These are phyloP conservation scores for Brachionus manjavacas DNA, from an alignment of 1,140 invertebrate species.

Conservation along the genomic window DNA sequence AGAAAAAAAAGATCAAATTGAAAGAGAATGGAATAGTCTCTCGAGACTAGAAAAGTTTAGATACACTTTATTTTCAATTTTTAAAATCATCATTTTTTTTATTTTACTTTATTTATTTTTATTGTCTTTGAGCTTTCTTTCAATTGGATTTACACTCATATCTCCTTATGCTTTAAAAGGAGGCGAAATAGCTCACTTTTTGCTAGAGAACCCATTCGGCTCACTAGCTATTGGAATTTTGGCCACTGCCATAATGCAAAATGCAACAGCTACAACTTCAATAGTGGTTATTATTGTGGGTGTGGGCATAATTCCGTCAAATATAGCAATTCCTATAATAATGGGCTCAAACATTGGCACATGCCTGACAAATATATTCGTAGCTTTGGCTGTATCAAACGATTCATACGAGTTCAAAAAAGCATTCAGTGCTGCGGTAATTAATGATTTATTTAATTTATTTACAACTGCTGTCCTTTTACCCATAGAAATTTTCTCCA, in stretches of 20 bases:
- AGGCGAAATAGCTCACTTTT: not conserved
- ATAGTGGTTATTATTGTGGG: constrained; percentile 64
- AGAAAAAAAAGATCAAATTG: not conserved
- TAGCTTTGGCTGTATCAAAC: constrained; percentile 56
- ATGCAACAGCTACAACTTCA: constrained; percentile 63
- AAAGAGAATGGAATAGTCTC: not conserved
- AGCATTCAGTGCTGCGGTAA: constrained; percentile 62
- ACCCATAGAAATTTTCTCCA: constrained; percentile 56
- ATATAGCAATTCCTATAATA: constrained; percentile 61
- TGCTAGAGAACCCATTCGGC: constrained; percentile 62
- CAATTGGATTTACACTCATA: not conserved
- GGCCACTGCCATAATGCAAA: constrained; percentile 64
- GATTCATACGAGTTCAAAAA: constrained; percentile 59
- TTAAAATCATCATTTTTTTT: not conserved
- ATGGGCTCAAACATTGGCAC: constrained; percentile 65
- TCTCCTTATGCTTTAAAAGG: not conserved
- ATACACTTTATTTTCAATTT: not conserved
- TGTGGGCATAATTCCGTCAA: constrained; percentile 49
- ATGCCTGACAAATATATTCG: constrained; percentile 63
- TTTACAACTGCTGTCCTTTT: constrained; percentile 59
- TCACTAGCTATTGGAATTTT: constrained; percentile 64
- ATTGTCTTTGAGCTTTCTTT: not conserved
- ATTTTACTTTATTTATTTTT: constrained; percentile 10
- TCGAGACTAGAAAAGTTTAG: not conserved
- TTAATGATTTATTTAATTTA: constrained; percentile 64